Percentiles rank a stretch among this genome's conserved stretches.
Conservation (phyloP, 2,888 invertebrate genomes). For the Nomada ferruginata region DNA sequence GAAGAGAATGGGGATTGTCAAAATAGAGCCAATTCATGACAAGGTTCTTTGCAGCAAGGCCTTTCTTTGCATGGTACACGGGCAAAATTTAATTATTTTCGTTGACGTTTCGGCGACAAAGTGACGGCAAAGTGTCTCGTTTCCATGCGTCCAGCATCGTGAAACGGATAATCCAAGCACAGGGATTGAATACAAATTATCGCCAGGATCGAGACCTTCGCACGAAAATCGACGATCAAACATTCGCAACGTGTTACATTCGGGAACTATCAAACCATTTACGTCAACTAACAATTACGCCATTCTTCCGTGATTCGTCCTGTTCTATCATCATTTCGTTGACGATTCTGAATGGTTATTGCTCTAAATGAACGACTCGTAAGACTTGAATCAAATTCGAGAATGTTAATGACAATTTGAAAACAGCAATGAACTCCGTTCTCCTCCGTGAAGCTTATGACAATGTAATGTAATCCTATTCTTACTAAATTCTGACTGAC, state of each 20-base stretch:
- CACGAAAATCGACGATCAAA: slow-evolving; percentile 68
- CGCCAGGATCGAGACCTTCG: slow-evolving; percentile 67
- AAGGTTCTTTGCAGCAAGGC: neutral
- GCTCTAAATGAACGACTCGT: neutral
- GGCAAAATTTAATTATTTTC: neutral
- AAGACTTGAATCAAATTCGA: neutral
- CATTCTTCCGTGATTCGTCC: slow-evolving; percentile 24
- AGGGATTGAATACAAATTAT: slow-evolving; percentile 74
- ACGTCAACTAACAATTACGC: slow-evolving; percentile 41
- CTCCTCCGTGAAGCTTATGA: no score
- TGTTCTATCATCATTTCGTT: neutral
- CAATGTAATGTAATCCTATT: neutral
- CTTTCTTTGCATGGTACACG: neutral
- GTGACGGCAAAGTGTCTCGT: slow-evolving; percentile 34
- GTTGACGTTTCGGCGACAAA: neutral
- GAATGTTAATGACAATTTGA: slow-evolving; percentile 9
- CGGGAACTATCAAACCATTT: slow-evolving; percentile 15
- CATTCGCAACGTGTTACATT: slow-evolving; percentile 69
- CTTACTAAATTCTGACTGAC: slow-evolving; percentile 36
- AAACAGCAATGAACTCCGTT: neutral
- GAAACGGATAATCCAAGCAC: slow-evolving; percentile 42
- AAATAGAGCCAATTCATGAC: neutral
- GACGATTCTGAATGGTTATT: neutral
- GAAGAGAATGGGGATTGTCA: no score
- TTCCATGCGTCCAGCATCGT: slow-evolving; percentile 64